These are phyloP conservation scores for Acleris holmiana DNA, from an alignment of 2,888 invertebrate genomes.

Conservation along the genomic window DNA sequence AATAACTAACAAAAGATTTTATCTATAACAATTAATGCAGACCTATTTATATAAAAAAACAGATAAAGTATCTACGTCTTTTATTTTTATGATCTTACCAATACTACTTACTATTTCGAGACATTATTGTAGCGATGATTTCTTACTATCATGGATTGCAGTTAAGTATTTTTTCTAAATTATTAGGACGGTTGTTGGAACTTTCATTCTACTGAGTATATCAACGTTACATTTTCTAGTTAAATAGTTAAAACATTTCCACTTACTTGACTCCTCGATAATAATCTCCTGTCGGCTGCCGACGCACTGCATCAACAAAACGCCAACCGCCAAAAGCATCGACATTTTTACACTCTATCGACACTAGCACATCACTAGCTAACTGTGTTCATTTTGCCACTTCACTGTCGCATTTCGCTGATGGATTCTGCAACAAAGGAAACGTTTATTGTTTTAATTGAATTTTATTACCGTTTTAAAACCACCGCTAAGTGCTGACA, in stretches of 20 bases:
- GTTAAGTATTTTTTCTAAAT: no score
- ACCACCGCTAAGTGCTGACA: not conserved
- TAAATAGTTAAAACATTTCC: not conserved
- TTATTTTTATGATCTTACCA: no score
- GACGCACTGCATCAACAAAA: constrained; percentile 65
- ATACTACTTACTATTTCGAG: no score
- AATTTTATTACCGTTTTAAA: constrained; percentile 11
- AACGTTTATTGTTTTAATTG: constrained; percentile 31
- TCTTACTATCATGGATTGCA: no score
- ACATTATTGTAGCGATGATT: no score
- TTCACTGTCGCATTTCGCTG: constrained; percentile 27
- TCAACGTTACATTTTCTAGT: no score
- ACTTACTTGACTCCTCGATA: constrained; percentile 76
- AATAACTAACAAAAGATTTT: no score
- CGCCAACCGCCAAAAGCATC: constrained; percentile 53
- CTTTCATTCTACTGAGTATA: no score
- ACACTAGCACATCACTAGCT: constrained; percentile 54
- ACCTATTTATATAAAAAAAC: no score
- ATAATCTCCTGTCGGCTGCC: constrained; percentile 71
- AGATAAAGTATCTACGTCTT: no score
- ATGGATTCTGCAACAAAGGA: constrained; percentile 48
- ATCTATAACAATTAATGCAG: no score
- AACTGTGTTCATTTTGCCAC: constrained; percentile 39
- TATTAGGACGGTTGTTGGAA: no score
- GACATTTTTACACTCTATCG: constrained; percentile 56